A percentile compares a stretch with the other conserved stretches of the same genome.
Evolutionary conservation across 2,113 vertebrate species (phyloP).

Genomic region (Sterrhoptilus dennistouni): DNA sequence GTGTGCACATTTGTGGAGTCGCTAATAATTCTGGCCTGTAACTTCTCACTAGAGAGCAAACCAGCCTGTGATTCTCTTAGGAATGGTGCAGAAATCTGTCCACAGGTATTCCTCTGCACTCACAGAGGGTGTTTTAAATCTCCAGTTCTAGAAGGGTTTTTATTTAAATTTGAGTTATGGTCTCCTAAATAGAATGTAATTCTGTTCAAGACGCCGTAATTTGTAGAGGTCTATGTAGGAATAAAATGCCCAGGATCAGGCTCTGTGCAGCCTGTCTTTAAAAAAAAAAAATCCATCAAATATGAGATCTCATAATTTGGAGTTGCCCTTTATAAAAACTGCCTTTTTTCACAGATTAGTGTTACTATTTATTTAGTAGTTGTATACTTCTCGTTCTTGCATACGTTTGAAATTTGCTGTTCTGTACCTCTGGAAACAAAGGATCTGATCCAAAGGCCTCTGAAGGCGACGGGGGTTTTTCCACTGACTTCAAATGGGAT

Average conservation of each 20-base stretch:
- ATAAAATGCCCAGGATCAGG: neutral
- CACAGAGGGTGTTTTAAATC: neutral
- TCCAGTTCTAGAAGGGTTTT: neutral
- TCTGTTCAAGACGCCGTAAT: neutral
- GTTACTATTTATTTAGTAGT: neutral
- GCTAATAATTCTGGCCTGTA: neutral
- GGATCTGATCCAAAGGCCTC: conserved; percentile 28
- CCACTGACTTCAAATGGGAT: neutral
- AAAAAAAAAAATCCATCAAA: neutral
- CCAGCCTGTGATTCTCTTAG: neutral
- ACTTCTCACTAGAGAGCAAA: neutral
- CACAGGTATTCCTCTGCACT: neutral
- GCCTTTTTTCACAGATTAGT: neutral
- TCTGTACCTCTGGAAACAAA: conserved; percentile 5
- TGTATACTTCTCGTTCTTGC: neutral
- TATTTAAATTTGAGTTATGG: neutral
- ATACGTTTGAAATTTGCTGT: neutral
- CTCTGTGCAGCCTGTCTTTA: neutral
- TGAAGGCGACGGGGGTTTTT: neutral
- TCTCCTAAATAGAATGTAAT: neutral
- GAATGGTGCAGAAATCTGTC: neutral
- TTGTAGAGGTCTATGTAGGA: neutral
- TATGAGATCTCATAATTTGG: neutral
- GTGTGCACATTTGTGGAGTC: neutral
- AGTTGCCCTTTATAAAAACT: neutral